Evolutionary conservation across 2,797 vertebrate genomes (phyloP), one percentile per base, ranked within the genome.

Genomic region (Choloepus didactylus): DNA sequence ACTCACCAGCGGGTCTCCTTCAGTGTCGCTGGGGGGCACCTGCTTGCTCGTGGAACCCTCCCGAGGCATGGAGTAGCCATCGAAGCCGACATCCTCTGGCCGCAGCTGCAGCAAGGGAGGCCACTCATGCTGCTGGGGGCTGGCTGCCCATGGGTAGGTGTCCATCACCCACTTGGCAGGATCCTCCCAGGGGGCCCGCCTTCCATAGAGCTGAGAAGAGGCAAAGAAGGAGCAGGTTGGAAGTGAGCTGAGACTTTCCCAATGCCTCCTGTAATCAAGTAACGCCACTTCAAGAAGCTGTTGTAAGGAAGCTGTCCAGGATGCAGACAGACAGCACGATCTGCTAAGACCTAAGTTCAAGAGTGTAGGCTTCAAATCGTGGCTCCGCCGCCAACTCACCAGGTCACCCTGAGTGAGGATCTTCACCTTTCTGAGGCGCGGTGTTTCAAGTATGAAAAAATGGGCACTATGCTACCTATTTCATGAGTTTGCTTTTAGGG

Each of bases 61-160:
- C 89, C 99, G 98, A 2, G 99, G 98, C 95, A 99, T 59, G 0
- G 99, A 99, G 98, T 99, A 99, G 81, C 99, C 99, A 0, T 99
- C 99, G 2, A 99, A 99, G 12, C 99, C 99, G n/a, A 99, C 99
- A 0, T 99, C 99, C 96, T 99, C 99, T 0, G 99, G 99, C 19
- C 99, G 98, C 67, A 99, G 99, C 98, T 99, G 99, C 6, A 99
- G 98, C 94, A 99, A 98, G 0, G 99, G 99, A 2, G 99, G 99
- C 99, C 99, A 99, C 95, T 99, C 99, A 0, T 99, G 98, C 21
- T 99, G 99, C 84, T 99, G 98, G 0, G 99, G 99, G 46, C 98
- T 98, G 75, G 99, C 98, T 0, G 98, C 98, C 99, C 99, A 99
- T 0, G 99, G 99, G 89, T 99, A 99, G 6, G 99, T 99, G 97